Base-by-base conservation (phyloP, 2,888 invertebrate species). In the Mactromeris polynyma region DNA sequence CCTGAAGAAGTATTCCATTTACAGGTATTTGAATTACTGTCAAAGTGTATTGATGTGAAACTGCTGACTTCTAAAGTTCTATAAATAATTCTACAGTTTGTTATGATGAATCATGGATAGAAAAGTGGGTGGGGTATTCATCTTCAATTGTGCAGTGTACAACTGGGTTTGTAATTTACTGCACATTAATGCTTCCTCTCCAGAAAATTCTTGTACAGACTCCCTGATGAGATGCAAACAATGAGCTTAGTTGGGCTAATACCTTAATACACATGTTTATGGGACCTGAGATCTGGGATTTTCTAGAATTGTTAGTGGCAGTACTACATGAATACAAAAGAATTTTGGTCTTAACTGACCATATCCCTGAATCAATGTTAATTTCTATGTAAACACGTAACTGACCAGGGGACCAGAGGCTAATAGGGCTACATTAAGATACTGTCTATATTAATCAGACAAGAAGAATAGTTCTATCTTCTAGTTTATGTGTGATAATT, bases 401-500 rank as follows among this genome's bases (percentile, higher is more conserved):
- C 33, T 73, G 36, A 73, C 33, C 73, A 7, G 33, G 36, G 7
- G 17, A 33, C 73, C 33, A 33, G 73, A 19, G 17, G 31, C 14
- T 73, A 73, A 73, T 73, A 73, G 73, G 36, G 36, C 33, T 26
- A 26, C 26, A 64, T 64, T 64, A 64, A 73, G 73, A 73, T 33
- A 73, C 31, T 33, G 36, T 36, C 33, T 73, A 19, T 33, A 33
- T 73, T 36, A 58, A 73, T 73, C 33, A 17, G 36, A 73, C 33
- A 11, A 73, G 73, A 73, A 36, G 73, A 4, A 11, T 11, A n/a
- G 17, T 46, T 46, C 17, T 17, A 64, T 17, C 36, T 33, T 17
- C 14, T 33, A 73, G 31, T 19, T 73, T 73, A 33, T 73, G 36
- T 73, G 36, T 73, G 73, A 73, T 73, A 73, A 73, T 73, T 73